A percentile compares a stretch with the other conserved stretches of the same genome.
Evolutionary conservation across 2,113 vertebrate genomes (phyloP).

Genomic region (Hydropotes inermis): DNA sequence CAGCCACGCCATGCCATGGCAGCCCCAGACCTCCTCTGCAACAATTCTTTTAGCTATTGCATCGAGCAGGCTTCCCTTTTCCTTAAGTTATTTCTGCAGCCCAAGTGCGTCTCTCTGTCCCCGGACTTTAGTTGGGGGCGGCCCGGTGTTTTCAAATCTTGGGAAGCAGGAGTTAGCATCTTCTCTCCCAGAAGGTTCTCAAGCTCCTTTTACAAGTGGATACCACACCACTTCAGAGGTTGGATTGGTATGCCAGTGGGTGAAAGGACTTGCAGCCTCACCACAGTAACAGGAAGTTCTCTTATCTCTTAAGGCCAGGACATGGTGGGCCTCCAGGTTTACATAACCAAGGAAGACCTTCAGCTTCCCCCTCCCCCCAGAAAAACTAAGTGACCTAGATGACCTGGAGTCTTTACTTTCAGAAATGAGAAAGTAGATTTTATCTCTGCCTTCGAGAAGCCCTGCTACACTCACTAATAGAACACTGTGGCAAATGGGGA

Average conservation of each 20-base stretch:
- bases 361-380: fast-evolving
- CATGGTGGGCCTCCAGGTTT: neutral
- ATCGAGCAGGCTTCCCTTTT: neutral
- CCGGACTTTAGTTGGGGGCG: neutral
- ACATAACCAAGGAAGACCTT: neutral
- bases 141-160: neutral
- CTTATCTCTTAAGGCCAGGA: neutral
- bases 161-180: neutral
- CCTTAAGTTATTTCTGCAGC: neutral
- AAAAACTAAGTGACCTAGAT: neutral
- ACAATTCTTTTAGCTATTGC: neutral
- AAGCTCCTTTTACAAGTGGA: neutral
- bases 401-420: neutral
- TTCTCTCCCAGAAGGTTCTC: neutral
- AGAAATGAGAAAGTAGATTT: neutral
- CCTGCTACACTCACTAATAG: no score
- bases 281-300: neutral
- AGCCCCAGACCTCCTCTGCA: neutral
- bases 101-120: neutral
- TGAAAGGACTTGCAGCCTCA: neutral
- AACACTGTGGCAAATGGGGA: neutral
- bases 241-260: neutral
- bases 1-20: fast-evolving
- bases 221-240: no score
- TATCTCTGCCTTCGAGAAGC: neutral